Conservation (phyloP, 2,797 vertebrate species). For the Smutsia temminckii region DNA sequence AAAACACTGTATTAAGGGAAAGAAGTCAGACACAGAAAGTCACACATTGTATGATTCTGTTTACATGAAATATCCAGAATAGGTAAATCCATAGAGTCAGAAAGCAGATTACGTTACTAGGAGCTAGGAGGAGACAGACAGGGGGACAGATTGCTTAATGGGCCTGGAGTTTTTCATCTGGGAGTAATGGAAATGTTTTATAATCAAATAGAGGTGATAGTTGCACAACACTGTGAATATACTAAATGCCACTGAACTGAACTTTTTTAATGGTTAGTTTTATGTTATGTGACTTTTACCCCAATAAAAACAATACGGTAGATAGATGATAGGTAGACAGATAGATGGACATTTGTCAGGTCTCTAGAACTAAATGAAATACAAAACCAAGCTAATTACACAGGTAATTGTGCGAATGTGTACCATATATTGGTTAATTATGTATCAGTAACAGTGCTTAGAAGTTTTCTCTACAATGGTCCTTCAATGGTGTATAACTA, state of each 20-base stretch:
- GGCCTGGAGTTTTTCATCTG: not conserved
- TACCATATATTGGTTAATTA: not conserved
- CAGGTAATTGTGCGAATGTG: not conserved
- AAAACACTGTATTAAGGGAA: not conserved
- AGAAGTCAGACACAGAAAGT: not conserved
- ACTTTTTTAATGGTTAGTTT: not conserved
- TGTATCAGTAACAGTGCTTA: not conserved
- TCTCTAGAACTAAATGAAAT: not conserved
- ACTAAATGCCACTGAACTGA: not conserved
- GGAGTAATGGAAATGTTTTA: not conserved
- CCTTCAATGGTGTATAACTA: not conserved
- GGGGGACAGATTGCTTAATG: not conserved
- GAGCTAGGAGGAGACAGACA: not conserved
- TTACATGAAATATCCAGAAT: not conserved
- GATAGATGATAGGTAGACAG: not conserved
- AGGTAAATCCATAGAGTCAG: not conserved
- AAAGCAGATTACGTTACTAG: not conserved
- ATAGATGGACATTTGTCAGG: not conserved
- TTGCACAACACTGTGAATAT: not conserved
- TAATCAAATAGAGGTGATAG: not conserved
- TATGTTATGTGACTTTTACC: not conserved
- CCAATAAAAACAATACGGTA: not conserved
- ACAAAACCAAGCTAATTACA: not conserved
- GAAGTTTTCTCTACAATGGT: not conserved
- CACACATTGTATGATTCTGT: not conserved